Evolutionary conservation across 2,888 invertebrate genomes (phyloP).

Genomic region (Pterostichus madidus): DNA sequence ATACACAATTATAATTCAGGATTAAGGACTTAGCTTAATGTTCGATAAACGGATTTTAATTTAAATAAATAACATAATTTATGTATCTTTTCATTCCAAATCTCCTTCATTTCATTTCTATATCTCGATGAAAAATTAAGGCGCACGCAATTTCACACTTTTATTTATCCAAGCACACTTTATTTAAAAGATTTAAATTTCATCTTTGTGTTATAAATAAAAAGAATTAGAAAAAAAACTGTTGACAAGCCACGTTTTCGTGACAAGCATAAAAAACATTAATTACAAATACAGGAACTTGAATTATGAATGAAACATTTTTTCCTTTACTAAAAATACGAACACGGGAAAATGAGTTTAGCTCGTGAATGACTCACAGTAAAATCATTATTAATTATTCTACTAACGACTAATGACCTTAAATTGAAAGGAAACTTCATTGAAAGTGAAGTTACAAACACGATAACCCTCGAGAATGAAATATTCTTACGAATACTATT

Average conservation of each 20-base stretch:
- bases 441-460: background rate
- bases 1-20: background rate
- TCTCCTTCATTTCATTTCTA: no score
- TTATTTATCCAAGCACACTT: background rate
- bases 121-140: conserved; percentile 9
- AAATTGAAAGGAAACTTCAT: conserved; percentile 10
- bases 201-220: background rate
- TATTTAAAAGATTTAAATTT: background rate
- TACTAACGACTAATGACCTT: background rate
- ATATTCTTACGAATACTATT: no score
- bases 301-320: conserved; percentile 25
- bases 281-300: conserved; percentile 17
- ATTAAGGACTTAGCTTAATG: background rate
- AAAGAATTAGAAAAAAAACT: background rate
- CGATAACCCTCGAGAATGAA: background rate
- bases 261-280: conserved; percentile 23
- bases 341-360: background rate
- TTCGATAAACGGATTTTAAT: conserved; percentile 14
- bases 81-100: conserved; percentile 3
- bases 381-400: background rate
- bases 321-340: background rate
- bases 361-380: background rate
- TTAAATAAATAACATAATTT: conserved; percentile 7
- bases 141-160: conserved; percentile 20
- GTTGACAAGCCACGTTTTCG: conserved; percentile 17